Evolutionary conservation across 2,797 vertebrate genomes (phyloP), one percentile per base, ranked within the genome.

Genomic region (Heliangelus exortis): DNA sequence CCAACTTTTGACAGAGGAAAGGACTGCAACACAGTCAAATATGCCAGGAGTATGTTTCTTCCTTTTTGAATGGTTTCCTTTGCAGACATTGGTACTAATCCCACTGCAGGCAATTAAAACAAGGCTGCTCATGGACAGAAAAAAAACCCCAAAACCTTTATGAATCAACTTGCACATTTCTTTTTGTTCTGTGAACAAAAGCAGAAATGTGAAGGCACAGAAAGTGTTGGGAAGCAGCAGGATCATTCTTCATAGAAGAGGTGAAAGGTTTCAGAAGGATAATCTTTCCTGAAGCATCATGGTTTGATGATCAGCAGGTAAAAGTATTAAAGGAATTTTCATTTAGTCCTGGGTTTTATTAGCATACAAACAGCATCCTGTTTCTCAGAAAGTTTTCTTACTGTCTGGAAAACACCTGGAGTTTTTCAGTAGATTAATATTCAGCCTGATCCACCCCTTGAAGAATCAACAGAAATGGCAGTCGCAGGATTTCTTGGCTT

Each of bases 101-200:
- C 92, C 84, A 79, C 36, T 6, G 87, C 87, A 90, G 65, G 62
- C 78, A 93, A 94, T 93, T 95, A 95, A 94, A 89, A 91, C 62
- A 57, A 12, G 17, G 67, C 51, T 90, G 83, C 45, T 48, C 25
- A 9, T 2, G 36, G 55, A n/a, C 36, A 71, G 34, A 59, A 73
- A 84, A 74, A 16, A 0, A 15, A 13, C 66, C 86, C 31, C 51
- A n/a, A n/a, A n/a, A n/a, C 59, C 54, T 73, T 71, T 50, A 65
- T 53, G 53, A 69, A 87, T 43, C 88, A 76, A 47, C 81, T 47
- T n/a, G 21, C 36, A 47, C 33, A 80, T 89, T 85, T 26, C 59
- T 59, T 93, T 89, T 43, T 84, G 25, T 73, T 73, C 71, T 36
- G 14, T 5, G n/a, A 89, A 94, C 66, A 84, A 92, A 88, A 90